These are phyloP conservation scores for Microcebus tavaratra DNA, from an alignment of 2,113 vertebrate genomes.

Conservation along the genomic window DNA sequence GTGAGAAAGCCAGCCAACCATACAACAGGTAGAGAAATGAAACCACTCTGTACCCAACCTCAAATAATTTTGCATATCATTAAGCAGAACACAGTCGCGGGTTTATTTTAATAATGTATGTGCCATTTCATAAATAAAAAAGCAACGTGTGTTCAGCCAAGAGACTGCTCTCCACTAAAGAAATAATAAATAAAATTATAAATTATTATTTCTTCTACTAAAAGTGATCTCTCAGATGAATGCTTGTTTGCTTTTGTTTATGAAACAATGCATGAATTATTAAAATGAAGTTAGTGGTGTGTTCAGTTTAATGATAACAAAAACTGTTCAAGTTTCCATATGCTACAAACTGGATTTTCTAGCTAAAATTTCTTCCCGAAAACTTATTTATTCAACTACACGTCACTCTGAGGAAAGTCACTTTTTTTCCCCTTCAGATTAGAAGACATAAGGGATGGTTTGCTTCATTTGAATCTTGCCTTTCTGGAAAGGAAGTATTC, in stretches of 20 bases:
- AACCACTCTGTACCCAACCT: slow-evolving; percentile 82
- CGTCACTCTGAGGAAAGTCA: slow-evolving; percentile 67
- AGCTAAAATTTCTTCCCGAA: slow-evolving; percentile 74
- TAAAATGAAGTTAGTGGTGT: slow-evolving; percentile 85
- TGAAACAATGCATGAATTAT: slow-evolving; percentile 87
- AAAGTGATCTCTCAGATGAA: slow-evolving; percentile 87
- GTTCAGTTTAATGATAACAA: slow-evolving; percentile 84
- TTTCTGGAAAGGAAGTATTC: slow-evolving; percentile 62
- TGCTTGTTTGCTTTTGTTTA: slow-evolving; percentile 88
- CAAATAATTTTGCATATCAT: slow-evolving; percentile 88
- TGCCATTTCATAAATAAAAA: slow-evolving; percentile 88
- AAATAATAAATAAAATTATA: slow-evolving; percentile 88
- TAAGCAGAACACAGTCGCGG: slow-evolving; percentile 83
- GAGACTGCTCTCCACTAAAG: slow-evolving; percentile 84
- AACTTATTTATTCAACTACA: slow-evolving; percentile 60
- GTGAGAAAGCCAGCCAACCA: slow-evolving; percentile 78
- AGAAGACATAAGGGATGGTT: slow-evolving; percentile 75
- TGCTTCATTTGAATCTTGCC: slow-evolving; percentile 71
- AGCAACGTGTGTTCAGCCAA: slow-evolving; percentile 83
- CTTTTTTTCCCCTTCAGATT: slow-evolving; percentile 70
- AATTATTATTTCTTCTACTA: slow-evolving; percentile 87
- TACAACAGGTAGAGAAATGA: slow-evolving; percentile 82
- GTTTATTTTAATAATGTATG: slow-evolving; percentile 89
- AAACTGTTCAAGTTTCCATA: slow-evolving; percentile 79
- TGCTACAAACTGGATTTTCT: slow-evolving; percentile 77